Evolutionary conservation across 2,113 vertebrate genomes (phyloP), one percentile per base, ranked within the genome.

Genomic region (Chaenogobius annularis): DNA sequence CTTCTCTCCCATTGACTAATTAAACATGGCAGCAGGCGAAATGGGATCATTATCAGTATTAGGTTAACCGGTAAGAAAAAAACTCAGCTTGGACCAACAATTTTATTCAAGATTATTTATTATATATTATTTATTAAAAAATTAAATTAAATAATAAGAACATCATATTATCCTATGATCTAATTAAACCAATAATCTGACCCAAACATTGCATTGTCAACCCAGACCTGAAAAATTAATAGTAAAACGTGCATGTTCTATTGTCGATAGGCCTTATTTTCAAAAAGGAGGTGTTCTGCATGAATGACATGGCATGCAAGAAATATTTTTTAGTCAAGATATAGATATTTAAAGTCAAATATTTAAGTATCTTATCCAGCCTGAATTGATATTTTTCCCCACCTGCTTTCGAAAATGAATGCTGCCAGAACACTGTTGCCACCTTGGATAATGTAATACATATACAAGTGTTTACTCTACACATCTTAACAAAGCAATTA

Each of bases 1-100:
- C 58, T 61, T 79, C 82, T 83, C 79, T 80, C 84, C 47, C 77
- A 79, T 79, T 78, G 73, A 68, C 80, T 83, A 90, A 87, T 89
- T 82, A 85, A 85, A 84, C 71, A 82, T 81, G 80, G 67, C 73
- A 82, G 73, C 64, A 77, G 68, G 70, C 58, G 69, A 78, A 84
- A 81, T 80, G 78, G 7, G 73, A 88, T 83, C 75, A 85, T 54
- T 61, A 20, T 77, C 70, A 35, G 70, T 66, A 83, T 72, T 66
- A 67, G 70, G 43, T 69, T 75, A 58, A 69, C 74, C 44, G 83
- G 72, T 77, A 83, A 74, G 68, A 67, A 66, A 58, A 80, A 72
- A 66, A 55, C 3, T 23, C 48, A 5, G 23, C 8, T 26, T 10
- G 20, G 52, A 55, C n/a, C 52, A 22, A 22, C 22, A 13, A 2